Percentiles rank a stretch among this genome's conserved stretches.
Evolutionary conservation across 1,140 invertebrate genomes (phyloP).

Genomic region (Arctopsyche grandis): DNA sequence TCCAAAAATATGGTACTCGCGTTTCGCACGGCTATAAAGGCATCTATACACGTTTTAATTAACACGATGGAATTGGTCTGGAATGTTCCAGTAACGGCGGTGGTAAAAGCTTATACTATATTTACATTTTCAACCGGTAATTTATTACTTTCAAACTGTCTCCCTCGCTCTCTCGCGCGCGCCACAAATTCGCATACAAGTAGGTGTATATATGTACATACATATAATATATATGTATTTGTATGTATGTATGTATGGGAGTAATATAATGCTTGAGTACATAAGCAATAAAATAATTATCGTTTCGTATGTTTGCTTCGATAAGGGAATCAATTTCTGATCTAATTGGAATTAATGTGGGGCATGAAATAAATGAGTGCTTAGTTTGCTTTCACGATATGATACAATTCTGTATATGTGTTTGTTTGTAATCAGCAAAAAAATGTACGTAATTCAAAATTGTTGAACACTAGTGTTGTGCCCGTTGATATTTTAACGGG

Average conservation of each 20-base stretch:
- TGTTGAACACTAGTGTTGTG: no score
- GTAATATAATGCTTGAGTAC: background rate
- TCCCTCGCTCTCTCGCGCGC: background rate
- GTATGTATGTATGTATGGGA: constrained; percentile 6
- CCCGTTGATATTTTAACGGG: no score
- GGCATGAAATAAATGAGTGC: background rate
- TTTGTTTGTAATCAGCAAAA: no score
- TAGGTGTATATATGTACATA: background rate
- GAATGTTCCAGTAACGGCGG: constrained; percentile 37
- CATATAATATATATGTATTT: constrained; percentile 17
- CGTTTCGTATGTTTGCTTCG: background rate
- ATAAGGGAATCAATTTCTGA: background rate
- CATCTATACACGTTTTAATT: constrained; percentile 43
- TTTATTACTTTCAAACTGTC: constrained; percentile 31
- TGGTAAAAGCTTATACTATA: constrained; percentile 30
- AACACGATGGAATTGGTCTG: constrained; percentile 42
- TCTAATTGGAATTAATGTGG: background rate
- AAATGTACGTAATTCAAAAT: no score
- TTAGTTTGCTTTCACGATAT: no score
- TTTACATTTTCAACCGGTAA: constrained; percentile 45
- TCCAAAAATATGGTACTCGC: no score
- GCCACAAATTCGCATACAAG: background rate
- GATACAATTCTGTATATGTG: no score
- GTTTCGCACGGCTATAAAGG: constrained; percentile 1
- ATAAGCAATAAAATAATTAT: background rate